A percentile compares a stretch with the other conserved stretches of the same genome.
Conservation (phyloP, 2,888 invertebrate species). For the Perizoma affinitatum region DNA sequence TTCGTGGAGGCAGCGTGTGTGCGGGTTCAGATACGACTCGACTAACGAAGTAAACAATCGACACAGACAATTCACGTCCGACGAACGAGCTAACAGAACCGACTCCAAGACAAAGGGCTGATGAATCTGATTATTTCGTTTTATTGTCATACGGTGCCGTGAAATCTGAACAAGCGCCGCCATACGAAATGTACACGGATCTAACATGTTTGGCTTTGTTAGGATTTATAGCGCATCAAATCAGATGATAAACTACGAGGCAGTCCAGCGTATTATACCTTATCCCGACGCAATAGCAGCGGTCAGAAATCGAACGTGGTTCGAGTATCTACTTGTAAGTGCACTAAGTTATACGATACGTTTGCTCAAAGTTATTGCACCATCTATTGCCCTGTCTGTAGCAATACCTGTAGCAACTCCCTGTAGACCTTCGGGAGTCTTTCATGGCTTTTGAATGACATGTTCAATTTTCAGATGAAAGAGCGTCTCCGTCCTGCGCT, state of each 20-base stretch:
- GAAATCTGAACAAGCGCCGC: constrained; percentile 55
- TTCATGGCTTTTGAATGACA: constrained; percentile 50
- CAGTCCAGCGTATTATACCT: constrained; percentile 9
- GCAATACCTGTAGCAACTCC: constrained; percentile 32
- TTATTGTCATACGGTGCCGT: constrained; percentile 52
- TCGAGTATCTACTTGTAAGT: constrained; percentile 12
- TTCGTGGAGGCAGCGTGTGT: constrained; percentile 60
- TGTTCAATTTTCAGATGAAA: constrained; percentile 55
- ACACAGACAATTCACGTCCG: constrained; percentile 68
- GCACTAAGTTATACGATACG: constrained; percentile 21
- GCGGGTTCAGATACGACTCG: constrained; percentile 61
- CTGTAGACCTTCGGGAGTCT: constrained; percentile 37
- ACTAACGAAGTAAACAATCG: constrained; percentile 82
- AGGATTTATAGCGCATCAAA: constrained; percentile 23
- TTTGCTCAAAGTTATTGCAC: constrained; percentile 27
- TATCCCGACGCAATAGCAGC: neutral
- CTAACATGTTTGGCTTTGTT: constrained; percentile 22
- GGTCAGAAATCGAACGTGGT: constrained; percentile 5
- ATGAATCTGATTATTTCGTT: constrained; percentile 74
- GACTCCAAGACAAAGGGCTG: constrained; percentile 69
- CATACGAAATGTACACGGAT: constrained; percentile 39
- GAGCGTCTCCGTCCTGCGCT: constrained; percentile 42
- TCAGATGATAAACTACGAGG: constrained; percentile 15
- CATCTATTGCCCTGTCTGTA: constrained; percentile 27
- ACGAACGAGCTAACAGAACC: constrained; percentile 58